Percentiles rank a stretch among this genome's conserved stretches.
These are phyloP conservation scores for Poliocrania exsul DNA, from an alignment of 2,797 vertebrate genomes.

Conservation along the genomic window DNA sequence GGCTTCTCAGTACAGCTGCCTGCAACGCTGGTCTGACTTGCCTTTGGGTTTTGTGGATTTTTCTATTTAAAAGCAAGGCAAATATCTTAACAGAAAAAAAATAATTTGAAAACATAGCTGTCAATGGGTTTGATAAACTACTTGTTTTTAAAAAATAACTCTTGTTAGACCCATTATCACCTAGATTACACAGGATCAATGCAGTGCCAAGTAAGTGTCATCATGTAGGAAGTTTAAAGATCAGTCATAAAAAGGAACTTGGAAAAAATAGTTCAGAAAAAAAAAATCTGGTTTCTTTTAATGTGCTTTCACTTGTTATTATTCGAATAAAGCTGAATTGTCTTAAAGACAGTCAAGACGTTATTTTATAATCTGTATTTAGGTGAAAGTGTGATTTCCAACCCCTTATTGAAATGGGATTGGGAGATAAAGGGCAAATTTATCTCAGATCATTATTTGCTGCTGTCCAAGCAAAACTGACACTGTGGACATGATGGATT, in stretches of 20 bases:
- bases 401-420: not conserved
- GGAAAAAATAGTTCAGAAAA: not conserved
- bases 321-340: not conserved
- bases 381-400: not conserved
- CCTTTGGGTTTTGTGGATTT: not conserved
- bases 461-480: conserved; percentile 29
- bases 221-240: conserved; percentile 24
- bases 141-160: conserved; percentile 56
- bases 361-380: not conserved
- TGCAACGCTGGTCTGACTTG: not conserved
- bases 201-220: conserved; percentile 55
- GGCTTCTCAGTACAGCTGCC: not conserved
- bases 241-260: conserved; percentile 1
- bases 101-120: not conserved
- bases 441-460: not conserved
- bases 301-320: not conserved
- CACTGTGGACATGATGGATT: not conserved
- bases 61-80: not conserved
- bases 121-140: conserved; percentile 35
- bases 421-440: not conserved
- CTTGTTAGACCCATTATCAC: conserved; percentile 46
- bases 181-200: conserved; percentile 50
- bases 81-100: not conserved
- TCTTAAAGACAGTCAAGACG: not conserved
- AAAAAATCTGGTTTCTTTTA: not conserved